A percentile compares a stretch with the other conserved stretches of the same genome.
These are phyloP conservation scores for Nipponacmea schrenckii DNA, from an alignment of 2,888 invertebrate species.

Conservation along the genomic window DNA sequence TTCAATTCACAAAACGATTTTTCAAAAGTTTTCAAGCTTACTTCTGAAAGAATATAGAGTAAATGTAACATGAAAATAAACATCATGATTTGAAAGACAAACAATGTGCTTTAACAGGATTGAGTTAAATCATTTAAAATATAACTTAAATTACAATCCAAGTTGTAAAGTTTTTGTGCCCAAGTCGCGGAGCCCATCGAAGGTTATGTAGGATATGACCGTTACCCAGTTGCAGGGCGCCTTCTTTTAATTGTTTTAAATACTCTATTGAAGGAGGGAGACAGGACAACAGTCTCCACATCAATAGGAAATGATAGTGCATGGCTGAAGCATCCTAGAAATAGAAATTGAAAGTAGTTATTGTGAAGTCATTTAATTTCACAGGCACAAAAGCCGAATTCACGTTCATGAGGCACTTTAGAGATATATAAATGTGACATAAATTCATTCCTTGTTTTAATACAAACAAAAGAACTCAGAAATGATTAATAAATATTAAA, in stretches of 20 bases:
- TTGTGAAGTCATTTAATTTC: too few species aligned
- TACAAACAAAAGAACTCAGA: neutral
- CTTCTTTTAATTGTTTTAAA: conserved; percentile 79
- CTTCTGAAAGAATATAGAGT: conserved; percentile 71
- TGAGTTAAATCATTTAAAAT: neutral
- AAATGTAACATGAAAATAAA: neutral
- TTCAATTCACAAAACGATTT: too few species aligned
- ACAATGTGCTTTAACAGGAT: neutral
- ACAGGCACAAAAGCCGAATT: too few species aligned
- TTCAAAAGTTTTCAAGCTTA: too few species aligned
- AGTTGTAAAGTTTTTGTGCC: conserved; percentile 84
- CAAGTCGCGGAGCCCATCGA: conserved; percentile 88
- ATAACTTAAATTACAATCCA: conserved; percentile 74
- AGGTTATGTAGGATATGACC: conserved; percentile 83
- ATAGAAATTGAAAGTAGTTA: conserved; percentile 14
- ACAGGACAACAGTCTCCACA: conserved; percentile 84
- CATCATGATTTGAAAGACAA: neutral
- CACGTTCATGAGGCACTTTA: too few species aligned
- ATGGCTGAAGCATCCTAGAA: conserved; percentile 76
- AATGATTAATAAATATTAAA: neutral
- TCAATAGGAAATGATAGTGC: conserved; percentile 89
- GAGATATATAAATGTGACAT: too few species aligned
- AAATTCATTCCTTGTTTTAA: too few species aligned
- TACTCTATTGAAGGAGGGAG: conserved; percentile 90
- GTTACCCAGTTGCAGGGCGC: conserved; percentile 76